Conservation (phyloP, 2,888 invertebrate genomes). For the Macaria notata region DNA sequence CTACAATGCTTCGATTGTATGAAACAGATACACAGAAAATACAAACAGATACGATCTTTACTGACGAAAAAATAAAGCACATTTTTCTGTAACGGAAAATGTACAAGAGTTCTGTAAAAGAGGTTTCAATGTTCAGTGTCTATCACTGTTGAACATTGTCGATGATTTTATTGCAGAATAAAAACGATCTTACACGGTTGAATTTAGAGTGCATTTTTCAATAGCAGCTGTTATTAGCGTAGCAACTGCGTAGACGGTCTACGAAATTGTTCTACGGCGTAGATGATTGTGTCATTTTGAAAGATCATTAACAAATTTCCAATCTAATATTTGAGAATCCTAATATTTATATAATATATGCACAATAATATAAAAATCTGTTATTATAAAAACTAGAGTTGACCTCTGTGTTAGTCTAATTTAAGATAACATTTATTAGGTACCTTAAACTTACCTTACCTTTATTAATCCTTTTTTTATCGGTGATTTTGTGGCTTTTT, state of each 20-base stretch:
- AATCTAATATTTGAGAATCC: too few relatives aligned
- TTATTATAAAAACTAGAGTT: too few relatives aligned
- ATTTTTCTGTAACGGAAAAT: not conserved
- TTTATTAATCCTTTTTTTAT: too few relatives aligned
- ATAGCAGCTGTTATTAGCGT: not conserved
- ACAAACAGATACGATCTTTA: not conserved
- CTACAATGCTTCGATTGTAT: constrained; percentile 15
- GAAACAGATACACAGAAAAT: constrained; percentile 4
- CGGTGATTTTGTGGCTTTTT: too few relatives aligned
- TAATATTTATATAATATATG: too few relatives aligned
- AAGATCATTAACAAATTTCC: too few relatives aligned
- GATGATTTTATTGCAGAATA: not conserved
- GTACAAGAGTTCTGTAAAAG: not conserved
- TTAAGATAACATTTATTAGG: too few relatives aligned
- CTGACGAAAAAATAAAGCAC: not conserved
- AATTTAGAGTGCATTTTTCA: not conserved
- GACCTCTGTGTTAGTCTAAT: too few relatives aligned
- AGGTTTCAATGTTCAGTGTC: not conserved
- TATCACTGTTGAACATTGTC: not conserved
- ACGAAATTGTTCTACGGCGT: constrained; percentile 4
- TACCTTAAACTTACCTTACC: too few relatives aligned
- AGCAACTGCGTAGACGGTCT: constrained; percentile 1
- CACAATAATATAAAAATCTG: too few relatives aligned
- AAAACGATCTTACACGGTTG: not conserved
- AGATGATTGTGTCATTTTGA: too few relatives aligned